Percentiles rank a stretch among this genome's conserved stretches.
These are phyloP conservation scores for Reinhardtius hippoglossoides DNA, from an alignment of 2,113 vertebrate species.

Conservation along the genomic window DNA sequence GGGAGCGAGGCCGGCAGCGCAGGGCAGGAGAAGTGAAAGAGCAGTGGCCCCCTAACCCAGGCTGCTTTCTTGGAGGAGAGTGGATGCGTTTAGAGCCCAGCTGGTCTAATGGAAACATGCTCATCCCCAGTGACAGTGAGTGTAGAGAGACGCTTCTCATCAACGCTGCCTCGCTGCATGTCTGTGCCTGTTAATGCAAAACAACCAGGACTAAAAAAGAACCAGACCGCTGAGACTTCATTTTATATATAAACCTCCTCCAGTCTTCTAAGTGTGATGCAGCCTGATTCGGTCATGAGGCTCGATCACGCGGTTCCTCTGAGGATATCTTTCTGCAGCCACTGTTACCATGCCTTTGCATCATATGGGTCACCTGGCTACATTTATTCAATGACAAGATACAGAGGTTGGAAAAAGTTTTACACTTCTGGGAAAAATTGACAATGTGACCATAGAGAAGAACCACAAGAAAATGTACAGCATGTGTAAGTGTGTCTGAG, in stretches of 20 bases:
- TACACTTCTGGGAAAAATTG: too few species aligned
- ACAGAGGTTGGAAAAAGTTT: background rate
- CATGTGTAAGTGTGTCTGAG: too few species aligned
- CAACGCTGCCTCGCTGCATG: conserved; percentile 54
- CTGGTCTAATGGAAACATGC: conserved; percentile 72
- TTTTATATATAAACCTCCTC: conserved; percentile 50
- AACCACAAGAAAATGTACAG: too few species aligned
- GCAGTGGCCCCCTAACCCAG: background rate
- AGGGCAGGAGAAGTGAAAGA: conserved; percentile 13
- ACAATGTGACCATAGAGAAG: too few species aligned
- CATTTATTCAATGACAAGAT: background rate
- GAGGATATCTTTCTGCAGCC: conserved; percentile 23
- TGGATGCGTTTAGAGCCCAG: conserved; percentile 44
- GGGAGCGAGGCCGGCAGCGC: conserved; percentile 9
- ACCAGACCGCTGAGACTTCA: conserved; percentile 33
- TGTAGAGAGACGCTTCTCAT: conserved; percentile 67
- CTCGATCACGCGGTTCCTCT: background rate
- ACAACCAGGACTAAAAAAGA: conserved; percentile 56
- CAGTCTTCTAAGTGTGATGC: conserved; percentile 4
- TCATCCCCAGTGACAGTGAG: conserved; percentile 62
- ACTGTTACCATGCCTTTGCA: conserved; percentile 25
- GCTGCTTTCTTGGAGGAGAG: conserved; percentile 58
- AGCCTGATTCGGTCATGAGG: conserved; percentile 15
- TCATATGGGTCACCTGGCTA: background rate
- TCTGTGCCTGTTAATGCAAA: conserved; percentile 68